Evolutionary conservation across 2,888 invertebrate species (phyloP), one percentile per base, ranked within the genome.

Genomic region (Octodonta nipae): DNA sequence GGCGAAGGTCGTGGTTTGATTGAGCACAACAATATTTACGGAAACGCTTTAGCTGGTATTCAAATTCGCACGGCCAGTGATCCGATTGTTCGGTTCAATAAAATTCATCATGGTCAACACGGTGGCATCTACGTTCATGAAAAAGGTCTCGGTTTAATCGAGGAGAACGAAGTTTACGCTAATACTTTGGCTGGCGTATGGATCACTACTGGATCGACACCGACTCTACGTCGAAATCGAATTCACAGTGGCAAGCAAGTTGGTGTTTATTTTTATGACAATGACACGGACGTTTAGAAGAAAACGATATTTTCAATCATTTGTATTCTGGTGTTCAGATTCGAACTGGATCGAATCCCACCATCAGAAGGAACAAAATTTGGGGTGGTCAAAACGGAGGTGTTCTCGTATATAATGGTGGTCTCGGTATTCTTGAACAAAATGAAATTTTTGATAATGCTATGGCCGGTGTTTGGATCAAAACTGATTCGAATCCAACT

Each of bases 371-470:
- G 40, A 98, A 98, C 65, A 96, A 96, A 67, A 98, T 98, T 52
- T 98, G 98, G 98, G 98, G 96, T 33, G 96, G 96, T 1, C 96
- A 98, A 65, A 98, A 98, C 58, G 98, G 98, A 22, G 98, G 96
- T 15, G 95, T 98, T 32, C 71, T 98, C 38, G 96, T 96, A 28
- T 96, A 96, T 65, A 96, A 96, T 60, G 92, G 93, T 33, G 96
- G 96, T n/a, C 70, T 93, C 28, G 95, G 96, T 10, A 70, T 93
- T 50, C 70, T 96, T 34, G 95, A 96, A 65, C 89, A 92, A 64
- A 95, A 95, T 65, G 93, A 96, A 68, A 98, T 98, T 58, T 98
- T 98, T 63, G 96, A 98, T 65, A 98, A 98, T 65, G 96, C 96
- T 45, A 98, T 98, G 96, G 96, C 96, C 33, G 96, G 96, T 34